Conservation (phyloP, 1,140 invertebrate genomes). For the Diprion similis region DNA sequence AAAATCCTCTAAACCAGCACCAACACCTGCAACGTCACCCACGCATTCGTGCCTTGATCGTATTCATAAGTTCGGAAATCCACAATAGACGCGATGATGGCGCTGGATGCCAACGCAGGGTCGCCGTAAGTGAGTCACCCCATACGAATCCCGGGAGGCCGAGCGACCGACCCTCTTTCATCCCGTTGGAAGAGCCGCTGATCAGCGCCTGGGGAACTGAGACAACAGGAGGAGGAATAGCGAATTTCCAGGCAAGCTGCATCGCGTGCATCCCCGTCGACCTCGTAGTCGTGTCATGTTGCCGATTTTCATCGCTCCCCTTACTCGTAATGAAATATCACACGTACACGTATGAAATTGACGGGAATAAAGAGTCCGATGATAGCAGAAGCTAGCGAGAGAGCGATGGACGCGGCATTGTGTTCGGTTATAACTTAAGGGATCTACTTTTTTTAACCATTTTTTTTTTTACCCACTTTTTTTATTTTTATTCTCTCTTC, state of each 20-base stretch:
- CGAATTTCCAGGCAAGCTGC: background rate
- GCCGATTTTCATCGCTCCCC: constrained; percentile 20
- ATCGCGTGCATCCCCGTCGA: too few relatives aligned
- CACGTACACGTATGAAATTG: constrained; percentile 49
- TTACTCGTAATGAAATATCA: constrained; percentile 51
- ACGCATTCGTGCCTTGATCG: constrained; percentile 34
- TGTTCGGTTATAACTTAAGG: background rate
- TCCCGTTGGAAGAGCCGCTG: constrained; percentile 12
- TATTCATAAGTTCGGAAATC: constrained; percentile 44
- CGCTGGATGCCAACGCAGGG: constrained; percentile 39
- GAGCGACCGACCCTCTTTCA: constrained; percentile 24
- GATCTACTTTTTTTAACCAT: background rate
- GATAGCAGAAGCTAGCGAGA: background rate
- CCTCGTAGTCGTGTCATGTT: background rate
- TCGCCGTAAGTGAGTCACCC: constrained; percentile 5
- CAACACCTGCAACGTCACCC: too few relatives aligned
- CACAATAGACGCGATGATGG: constrained; percentile 18
- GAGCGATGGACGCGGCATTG: background rate
- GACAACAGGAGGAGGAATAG: background rate
- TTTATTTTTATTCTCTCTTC: background rate
- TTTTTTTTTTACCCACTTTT: background rate
- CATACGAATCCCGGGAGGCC: constrained; percentile 35
- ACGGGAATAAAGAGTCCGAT: constrained; percentile 45
- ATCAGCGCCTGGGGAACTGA: constrained; percentile 41
- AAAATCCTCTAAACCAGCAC: constrained; percentile 38